These are phyloP conservation scores for Scartelaos histophorus DNA, from an alignment of 2,113 vertebrate species.

Conservation along the genomic window DNA sequence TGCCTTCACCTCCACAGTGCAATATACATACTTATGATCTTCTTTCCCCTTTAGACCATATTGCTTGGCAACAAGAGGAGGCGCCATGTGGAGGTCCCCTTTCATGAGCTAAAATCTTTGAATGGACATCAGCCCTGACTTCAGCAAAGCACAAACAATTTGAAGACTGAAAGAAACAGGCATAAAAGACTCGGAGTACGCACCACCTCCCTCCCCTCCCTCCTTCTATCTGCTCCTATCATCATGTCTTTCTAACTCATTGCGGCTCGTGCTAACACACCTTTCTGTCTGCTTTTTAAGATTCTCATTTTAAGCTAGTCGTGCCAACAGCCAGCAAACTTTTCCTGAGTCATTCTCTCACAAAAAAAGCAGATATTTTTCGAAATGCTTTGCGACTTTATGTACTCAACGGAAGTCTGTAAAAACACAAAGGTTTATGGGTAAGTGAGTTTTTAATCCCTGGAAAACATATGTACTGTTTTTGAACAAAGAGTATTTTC, in stretches of 20 bases:
- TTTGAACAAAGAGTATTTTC: constrained; percentile 54
- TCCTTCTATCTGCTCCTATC: constrained; percentile 41
- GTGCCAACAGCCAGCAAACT: constrained; percentile 39
- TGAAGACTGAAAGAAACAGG: constrained; percentile 50
- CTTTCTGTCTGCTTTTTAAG: constrained; percentile 27
- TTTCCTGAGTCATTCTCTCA: constrained; percentile 41
- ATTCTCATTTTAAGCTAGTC: constrained; percentile 34
- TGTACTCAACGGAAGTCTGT: constrained; percentile 26
- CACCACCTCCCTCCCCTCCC: constrained; percentile 37
- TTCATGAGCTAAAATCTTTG: constrained; percentile 53
- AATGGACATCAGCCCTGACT: constrained; percentile 77
- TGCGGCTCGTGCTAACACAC: constrained; percentile 37
- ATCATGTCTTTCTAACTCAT: constrained; percentile 35
- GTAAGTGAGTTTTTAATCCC: constrained; percentile 41
- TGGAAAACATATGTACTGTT: constrained; percentile 37
- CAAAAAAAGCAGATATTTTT: constrained; percentile 45
- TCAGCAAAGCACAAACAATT: constrained; percentile 92
- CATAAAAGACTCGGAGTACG: constrained; percentile 62
- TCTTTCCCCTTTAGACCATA: constrained; percentile 54
- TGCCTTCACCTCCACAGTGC: constrained; percentile 30
- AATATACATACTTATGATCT: constrained; percentile 46
- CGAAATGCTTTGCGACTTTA: constrained; percentile 35
- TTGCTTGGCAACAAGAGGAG: constrained; percentile 66
- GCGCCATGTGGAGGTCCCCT: constrained; percentile 48
- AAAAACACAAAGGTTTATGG: background rate